Evolutionary conservation across 2,888 invertebrate species (phyloP).

Genomic region (Molorchus minor): DNA sequence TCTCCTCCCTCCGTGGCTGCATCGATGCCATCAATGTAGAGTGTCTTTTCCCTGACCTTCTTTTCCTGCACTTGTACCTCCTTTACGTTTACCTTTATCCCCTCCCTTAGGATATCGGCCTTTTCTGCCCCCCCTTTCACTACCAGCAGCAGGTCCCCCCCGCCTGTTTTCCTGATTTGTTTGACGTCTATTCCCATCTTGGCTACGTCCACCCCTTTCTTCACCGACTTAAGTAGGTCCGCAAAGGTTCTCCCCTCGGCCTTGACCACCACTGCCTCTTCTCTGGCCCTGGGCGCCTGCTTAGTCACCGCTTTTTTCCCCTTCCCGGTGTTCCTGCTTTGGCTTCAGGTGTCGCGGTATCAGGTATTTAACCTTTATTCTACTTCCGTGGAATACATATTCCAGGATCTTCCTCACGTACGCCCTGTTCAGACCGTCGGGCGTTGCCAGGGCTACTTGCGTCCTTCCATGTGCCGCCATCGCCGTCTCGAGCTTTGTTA

Average conservation of each 20-base stretch:
- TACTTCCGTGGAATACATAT: neutral
- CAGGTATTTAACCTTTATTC: neutral
- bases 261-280: conserved; percentile 24
- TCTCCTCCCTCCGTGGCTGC: neutral
- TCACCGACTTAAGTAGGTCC: conserved; percentile 6
- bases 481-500: too few relatives aligned
- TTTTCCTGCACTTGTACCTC: neutral
- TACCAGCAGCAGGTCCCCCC: conserved; percentile 14
- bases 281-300: neutral
- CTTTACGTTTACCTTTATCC: neutral
- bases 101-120: neutral
- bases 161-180: neutral
- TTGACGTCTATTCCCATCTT: conserved; percentile 4
- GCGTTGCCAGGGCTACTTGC: too few relatives aligned
- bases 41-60: neutral
- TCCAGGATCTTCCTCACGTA: neutral
- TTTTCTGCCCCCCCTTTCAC: neutral
- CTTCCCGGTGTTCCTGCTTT: neutral
- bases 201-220: neutral
- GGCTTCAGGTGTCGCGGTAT: neutral
- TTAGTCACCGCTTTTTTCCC: neutral
- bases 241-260: conserved; percentile 15
- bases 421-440: neutral
- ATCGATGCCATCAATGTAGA: neutral
- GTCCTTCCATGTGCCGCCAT: too few relatives aligned